A percentile compares a stretch with the other conserved stretches of the same genome.
phyloP scores from a whole-genome alignment of 1,140 invertebrate genomes.

The Subanguina moxae region DNA sequence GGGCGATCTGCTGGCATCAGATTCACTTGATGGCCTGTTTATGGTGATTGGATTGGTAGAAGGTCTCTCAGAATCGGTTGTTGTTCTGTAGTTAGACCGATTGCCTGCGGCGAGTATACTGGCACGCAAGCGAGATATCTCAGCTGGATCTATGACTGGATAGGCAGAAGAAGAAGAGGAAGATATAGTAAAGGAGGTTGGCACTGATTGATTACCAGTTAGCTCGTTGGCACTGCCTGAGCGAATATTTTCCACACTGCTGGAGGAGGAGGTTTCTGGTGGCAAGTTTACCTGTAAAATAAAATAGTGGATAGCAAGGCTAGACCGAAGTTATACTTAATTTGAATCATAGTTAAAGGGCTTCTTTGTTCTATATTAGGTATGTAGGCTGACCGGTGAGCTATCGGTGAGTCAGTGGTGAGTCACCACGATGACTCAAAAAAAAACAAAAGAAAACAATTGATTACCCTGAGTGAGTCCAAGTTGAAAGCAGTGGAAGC shows the following conservation, averaged over 20 bases:
- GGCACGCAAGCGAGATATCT: slow-evolving; percentile 10
- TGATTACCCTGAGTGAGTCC: not conserved
- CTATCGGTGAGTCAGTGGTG: too few species aligned
- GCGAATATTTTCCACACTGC: slow-evolving; percentile 6
- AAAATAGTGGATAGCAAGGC: too few species aligned
- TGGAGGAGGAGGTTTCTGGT: slow-evolving; percentile 16
- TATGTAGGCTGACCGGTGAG: too few species aligned
- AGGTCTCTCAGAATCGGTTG: not conserved
- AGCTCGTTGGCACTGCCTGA: not conserved
- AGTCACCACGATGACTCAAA: too few species aligned
- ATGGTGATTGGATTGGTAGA: not conserved
- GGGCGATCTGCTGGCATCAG: not conserved
- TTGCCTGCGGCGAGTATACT: slow-evolving; percentile 5
- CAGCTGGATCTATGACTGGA: not conserved
- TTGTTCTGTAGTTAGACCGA: not conserved
- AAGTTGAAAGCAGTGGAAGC: slow-evolving; percentile 2
- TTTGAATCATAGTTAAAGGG: too few species aligned
- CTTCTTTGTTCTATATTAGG: too few species aligned
- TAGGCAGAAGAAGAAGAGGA: slow-evolving; percentile 11
- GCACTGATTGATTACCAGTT: not conserved
- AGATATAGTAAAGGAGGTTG: not conserved
- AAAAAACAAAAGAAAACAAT: too few species aligned
- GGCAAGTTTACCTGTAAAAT: not conserved
- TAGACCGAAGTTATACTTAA: too few species aligned
- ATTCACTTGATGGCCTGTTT: not conserved